These are phyloP conservation scores for Dioctria linearis DNA, from an alignment of 2,888 invertebrate species.

Conservation along the genomic window DNA sequence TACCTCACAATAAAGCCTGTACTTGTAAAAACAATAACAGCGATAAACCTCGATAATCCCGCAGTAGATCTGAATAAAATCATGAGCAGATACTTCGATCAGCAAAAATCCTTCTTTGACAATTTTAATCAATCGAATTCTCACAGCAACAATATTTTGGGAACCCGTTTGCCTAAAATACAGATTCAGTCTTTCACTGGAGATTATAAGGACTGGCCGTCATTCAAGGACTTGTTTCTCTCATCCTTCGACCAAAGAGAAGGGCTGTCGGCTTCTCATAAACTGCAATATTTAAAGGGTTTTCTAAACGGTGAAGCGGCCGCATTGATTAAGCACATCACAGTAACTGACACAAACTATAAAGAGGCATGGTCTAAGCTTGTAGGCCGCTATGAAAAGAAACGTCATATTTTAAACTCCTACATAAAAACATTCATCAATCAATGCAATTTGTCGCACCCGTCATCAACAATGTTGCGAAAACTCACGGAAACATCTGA, in stretches of 20 bases:
- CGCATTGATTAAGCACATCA: background rate
- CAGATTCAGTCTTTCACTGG: background rate
- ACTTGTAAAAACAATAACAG: too few species aligned
- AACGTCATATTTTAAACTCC: background rate
- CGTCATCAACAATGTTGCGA: background rate
- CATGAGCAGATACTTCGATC: background rate
- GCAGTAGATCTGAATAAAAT: background rate
- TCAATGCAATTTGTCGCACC: background rate
- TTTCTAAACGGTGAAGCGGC: background rate
- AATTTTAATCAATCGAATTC: conserved; percentile 2
- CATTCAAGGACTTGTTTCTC: background rate
- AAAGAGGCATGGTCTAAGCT: background rate
- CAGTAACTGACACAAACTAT: too few species aligned
- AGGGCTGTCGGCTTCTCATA: background rate
- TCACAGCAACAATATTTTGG: background rate
- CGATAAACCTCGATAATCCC: background rate
- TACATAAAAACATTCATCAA: background rate
- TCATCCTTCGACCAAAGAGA: background rate
- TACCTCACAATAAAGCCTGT: too few species aligned
- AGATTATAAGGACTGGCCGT: background rate
- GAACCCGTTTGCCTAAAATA: background rate
- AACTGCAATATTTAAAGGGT: conserved; percentile 6
- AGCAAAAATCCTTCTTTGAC: background rate
- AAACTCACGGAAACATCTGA: background rate
- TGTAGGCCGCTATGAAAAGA: background rate